Base-by-base conservation (phyloP, 2,113 vertebrate species). In the Gavialis gangeticus region DNA sequence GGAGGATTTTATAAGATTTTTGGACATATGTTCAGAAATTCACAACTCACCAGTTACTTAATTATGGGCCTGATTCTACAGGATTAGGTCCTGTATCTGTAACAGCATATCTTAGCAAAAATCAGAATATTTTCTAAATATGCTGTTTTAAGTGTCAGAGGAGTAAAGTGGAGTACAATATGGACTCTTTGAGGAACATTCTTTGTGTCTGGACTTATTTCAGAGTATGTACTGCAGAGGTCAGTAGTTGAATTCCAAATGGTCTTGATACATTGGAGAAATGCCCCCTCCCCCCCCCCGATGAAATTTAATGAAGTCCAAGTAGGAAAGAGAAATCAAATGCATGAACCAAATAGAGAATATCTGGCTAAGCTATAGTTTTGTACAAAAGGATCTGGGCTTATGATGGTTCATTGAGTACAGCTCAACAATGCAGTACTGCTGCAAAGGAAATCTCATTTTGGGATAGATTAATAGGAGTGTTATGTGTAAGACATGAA, bases 1-100 rank as follows among this genome's bases (percentile, higher is more conserved):
- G 18, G 34, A 93, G 69, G 27, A 8, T 73, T 73, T 11, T 19
- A 46, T 24, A 24, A 73, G 5, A 4, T 73, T 37, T 73, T 73
- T 46, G 46, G 21, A 37, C 10, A 24, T 6, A 11, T 37, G 19
- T 22, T 73, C 69, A 73, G 21, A 89, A 77, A 56, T 88, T 82
- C 21, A 15, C 86, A 87, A 59, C 82, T 88, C 89, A 85, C 56
- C 78, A 82, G 86, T 58, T 88, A 91, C 73, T 94, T 84, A 80
- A 82, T 89, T 94, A 69, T 46, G 16, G 78, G 3, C 34, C 19
- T 37, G 12, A 46, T 46, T 37, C 69, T 46, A 9, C 12, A 5
- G 69, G 21, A 73, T 73, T 37, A 73, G 30, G 1, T 58, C 57
- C 82, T 83, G 18, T 5, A 82, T 79, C 71, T 86, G 18, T 79